Evolutionary conservation across 1,140 invertebrate genomes (phyloP), one percentile per base, ranked within the genome.

Genomic region (Lerema accius): DNA sequence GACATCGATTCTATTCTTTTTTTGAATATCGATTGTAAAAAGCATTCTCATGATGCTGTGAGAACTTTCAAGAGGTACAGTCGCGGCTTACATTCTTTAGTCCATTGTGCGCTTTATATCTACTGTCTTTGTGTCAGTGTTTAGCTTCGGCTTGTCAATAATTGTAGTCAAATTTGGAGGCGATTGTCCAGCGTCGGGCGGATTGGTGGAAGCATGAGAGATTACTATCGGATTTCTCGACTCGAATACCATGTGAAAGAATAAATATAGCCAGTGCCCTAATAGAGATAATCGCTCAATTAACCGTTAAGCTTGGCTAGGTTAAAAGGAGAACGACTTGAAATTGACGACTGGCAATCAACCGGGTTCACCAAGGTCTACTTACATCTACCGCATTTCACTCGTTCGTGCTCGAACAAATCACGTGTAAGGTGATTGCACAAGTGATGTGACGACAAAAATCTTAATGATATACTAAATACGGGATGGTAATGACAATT

Each of bases 1-100:
- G 86, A 90, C 88, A 89, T 89, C 82, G 86, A 79, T 80, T 81
- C 78, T 81, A 82, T 89, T 82, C 84, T 89, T 90, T 90, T 80
- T 90, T 90, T 89, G 83, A 86, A 87, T 89, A 90, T 90, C 86
- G 87, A 90, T 86, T 90, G 84, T 90, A 87, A 89, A 88, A 81
- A 86, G 86, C 87, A 82, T 88, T 87, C 86, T 88, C 86, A 90
- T 90, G 79, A 78, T 72, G 82, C 79, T 84, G 84, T 90, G 87
- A 90, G 86, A 90, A 89, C 84, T 82, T 80, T 82, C 79, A 73
- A 72, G 63, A 71, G n/a, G 78, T 82, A 81, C 80, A 78, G 73
- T 78, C 81, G 77, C 69, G 69, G 65, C 80, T 82, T 79, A 84
- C 81, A 90, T 87, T 90, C 84, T 80, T 83, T 77, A 66, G 69